Conservation (phyloP, 92 coral and sea anemone genomes). For the Phenganax subtilis region DNA sequence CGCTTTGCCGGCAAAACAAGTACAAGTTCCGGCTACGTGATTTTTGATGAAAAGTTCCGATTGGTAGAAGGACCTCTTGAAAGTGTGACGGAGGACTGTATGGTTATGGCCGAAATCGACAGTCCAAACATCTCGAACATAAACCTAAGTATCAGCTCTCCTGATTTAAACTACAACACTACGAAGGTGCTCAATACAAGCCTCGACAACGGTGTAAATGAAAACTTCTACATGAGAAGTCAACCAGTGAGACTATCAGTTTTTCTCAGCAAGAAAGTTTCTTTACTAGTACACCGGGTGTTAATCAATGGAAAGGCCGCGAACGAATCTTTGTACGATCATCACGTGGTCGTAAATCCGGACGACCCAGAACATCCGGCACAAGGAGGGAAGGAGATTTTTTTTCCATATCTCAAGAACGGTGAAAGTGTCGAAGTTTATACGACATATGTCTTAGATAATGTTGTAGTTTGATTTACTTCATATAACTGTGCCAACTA, state of each 20-base stretch:
- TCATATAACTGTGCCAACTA: too few species aligned
- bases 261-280: too few species aligned
- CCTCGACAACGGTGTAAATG: conserved; percentile 31
- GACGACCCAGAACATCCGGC: conserved; percentile 6
- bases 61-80: conserved; percentile 35
- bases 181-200: not conserved
- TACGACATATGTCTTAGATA: not conserved
- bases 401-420: conserved; percentile 1
- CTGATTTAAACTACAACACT: conserved; percentile 38
- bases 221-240: conserved; percentile 41
- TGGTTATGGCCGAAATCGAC: conserved; percentile 38
- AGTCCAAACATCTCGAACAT: conserved; percentile 20
- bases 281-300: not conserved
- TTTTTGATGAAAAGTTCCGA: conserved; percentile 7
- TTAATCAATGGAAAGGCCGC: conserved; percentile 2
- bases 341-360: conserved; percentile 9
- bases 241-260: conserved; percentile 15
- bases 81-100: conserved; percentile 32
- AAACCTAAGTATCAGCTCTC: conserved; percentile 41
- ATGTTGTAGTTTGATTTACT: too few species aligned
- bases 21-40: conserved; percentile 37
- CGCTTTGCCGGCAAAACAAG: conserved; percentile 2
- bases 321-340: not conserved
- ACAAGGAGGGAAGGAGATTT: not conserved
- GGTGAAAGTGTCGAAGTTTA: conserved; percentile 30